Evolutionary conservation across 2,888 invertebrate species (phyloP).

Genomic region (Isotomurus palustris): DNA sequence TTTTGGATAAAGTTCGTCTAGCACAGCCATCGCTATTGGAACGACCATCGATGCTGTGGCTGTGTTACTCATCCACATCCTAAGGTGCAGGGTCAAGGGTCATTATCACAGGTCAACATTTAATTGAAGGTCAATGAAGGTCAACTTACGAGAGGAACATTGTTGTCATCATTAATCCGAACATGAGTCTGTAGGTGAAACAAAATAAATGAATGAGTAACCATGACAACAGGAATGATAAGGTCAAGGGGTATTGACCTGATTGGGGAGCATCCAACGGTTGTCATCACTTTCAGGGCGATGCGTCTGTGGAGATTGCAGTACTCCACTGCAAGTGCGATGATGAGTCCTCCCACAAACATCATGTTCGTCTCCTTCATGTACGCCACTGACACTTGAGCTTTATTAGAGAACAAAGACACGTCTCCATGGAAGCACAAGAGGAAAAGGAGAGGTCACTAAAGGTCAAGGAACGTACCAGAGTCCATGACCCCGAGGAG

Average conservation of each 20-base stretch:
- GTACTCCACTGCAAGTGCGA: slow-evolving; percentile 50
- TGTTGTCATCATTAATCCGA: slow-evolving; percentile 16
- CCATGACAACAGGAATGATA: neutral
- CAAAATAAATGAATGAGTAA: neutral
- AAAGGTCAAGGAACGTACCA: slow-evolving; percentile 47
- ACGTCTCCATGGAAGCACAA: neutral
- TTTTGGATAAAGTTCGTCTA: slow-evolving; percentile 63
- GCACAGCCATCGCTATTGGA: slow-evolving; percentile 79
- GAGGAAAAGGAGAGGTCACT: neutral
- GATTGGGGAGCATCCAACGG: slow-evolving; percentile 34
- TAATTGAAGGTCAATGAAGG: neutral
- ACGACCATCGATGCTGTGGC: slow-evolving; percentile 93
- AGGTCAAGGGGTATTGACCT: slow-evolving; percentile 14
- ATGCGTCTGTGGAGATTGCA: slow-evolving; percentile 54
- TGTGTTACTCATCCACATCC: slow-evolving; percentile 69
- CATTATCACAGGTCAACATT: neutral
- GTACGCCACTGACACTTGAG: slow-evolving; percentile 31
- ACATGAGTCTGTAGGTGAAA: slow-evolving; percentile 4
- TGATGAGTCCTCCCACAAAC: slow-evolving; percentile 47
- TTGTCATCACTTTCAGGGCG: slow-evolving; percentile 50
- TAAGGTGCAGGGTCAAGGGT: neutral
- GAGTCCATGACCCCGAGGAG: slow-evolving; percentile 68
- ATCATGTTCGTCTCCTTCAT: slow-evolving; percentile 47
- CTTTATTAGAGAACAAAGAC: slow-evolving; percentile 16
- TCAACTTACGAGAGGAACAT: neutral